Percentiles rank a stretch among this genome's conserved stretches.
phyloP scores from a whole-genome alignment of 1,140 invertebrate genomes.

The Samia ricini region DNA sequence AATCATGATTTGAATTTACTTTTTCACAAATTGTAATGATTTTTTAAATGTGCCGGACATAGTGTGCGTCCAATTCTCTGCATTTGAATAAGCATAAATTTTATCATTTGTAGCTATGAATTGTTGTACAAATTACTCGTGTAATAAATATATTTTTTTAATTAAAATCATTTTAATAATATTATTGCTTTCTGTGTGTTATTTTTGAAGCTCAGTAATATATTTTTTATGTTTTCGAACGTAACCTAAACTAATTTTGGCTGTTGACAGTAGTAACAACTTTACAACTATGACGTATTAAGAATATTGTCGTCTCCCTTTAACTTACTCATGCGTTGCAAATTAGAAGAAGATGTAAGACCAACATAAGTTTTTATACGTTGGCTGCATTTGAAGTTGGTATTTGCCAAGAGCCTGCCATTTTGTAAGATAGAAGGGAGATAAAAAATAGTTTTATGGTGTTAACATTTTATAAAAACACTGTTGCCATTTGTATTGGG shows the following conservation, averaged over 20 bases:
- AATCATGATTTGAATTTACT: too few relatives aligned
- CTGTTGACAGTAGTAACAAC: slow-evolving; percentile 54
- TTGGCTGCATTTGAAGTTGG: slow-evolving; percentile 62
- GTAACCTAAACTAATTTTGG: slow-evolving; percentile 47
- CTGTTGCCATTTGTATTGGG: slow-evolving; percentile 72
- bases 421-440: slow-evolving; percentile 77
- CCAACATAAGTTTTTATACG: slow-evolving; percentile 39
- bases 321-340: background rate
- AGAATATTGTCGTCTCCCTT: slow-evolving; percentile 29
- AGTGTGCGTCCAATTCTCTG: too few relatives aligned
- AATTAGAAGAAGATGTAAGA: slow-evolving; percentile 38
- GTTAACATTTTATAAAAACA: slow-evolving; percentile 73
- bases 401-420: slow-evolving; percentile 77
- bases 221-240: slow-evolving; percentile 30
- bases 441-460: slow-evolving; percentile 79
- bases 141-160: too few relatives aligned
- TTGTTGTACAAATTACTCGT: too few relatives aligned
- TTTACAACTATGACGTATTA: slow-evolving; percentile 22
- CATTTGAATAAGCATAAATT: too few relatives aligned
- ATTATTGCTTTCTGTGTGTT: too few relatives aligned
- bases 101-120: too few relatives aligned
- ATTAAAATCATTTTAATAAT: too few relatives aligned
- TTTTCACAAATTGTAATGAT: too few relatives aligned
- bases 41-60: too few relatives aligned
- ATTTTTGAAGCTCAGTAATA: too few relatives aligned